These are phyloP conservation scores for Plutomurus gul DNA, from an alignment of 1,140 invertebrate genomes.

Conservation along the genomic window DNA sequence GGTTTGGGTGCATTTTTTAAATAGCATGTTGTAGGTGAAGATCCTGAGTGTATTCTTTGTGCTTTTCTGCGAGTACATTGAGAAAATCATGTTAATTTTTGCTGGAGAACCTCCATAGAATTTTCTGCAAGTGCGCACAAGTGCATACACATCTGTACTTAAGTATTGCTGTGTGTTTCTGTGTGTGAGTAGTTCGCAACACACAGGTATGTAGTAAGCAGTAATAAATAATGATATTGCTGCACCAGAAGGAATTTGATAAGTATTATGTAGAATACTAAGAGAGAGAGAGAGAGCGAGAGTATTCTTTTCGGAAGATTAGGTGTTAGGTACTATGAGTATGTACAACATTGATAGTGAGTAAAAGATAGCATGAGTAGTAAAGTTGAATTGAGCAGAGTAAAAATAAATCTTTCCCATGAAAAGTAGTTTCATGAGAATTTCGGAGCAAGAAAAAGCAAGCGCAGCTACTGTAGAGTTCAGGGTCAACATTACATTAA, in stretches of 20 bases:
- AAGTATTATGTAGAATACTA: neutral
- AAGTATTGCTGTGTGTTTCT: neutral
- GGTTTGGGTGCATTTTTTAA: neutral
- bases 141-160: neutral
- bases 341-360: no score
- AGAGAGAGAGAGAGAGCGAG: no score
- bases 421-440: constrained; percentile 24
- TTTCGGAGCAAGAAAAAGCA: constrained; percentile 1
- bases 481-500: constrained; percentile 2
- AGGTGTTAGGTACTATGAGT: no score
- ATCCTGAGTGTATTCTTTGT: no score
- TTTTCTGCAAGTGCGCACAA: neutral
- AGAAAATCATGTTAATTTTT: no score
- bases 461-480: neutral
- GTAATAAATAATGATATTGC: constrained; percentile 20
- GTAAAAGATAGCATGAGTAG: no score
- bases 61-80: no score
- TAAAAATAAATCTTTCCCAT: constrained; percentile 25
- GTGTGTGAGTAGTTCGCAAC: neutral
- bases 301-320: no score
- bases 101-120: neutral
- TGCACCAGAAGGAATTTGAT: neutral
- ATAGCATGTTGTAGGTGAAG: no score
- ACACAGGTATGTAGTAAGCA: neutral
- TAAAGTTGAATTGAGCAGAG: no score